These are phyloP conservation scores for Sussaba pulchella DNA, from an alignment of 2,888 invertebrate genomes.

Conservation along the genomic window DNA sequence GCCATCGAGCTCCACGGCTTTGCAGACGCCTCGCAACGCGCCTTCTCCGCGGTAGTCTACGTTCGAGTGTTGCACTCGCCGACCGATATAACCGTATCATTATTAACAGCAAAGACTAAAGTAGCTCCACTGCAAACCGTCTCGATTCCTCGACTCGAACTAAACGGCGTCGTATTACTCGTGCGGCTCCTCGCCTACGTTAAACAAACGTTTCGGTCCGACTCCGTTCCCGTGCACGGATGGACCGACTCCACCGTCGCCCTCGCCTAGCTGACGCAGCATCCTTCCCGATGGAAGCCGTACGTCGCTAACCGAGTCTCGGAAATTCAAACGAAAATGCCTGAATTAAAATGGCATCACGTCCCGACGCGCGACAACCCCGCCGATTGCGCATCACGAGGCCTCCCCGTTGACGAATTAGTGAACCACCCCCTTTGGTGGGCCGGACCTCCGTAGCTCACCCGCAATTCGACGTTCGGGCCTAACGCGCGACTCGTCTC, in stretches of 20 bases:
- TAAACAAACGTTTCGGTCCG: not conserved
- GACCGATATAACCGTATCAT: not conserved
- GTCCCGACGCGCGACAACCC: constrained; percentile 74
- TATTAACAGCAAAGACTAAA: constrained; percentile 22
- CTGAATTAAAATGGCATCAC: constrained; percentile 71
- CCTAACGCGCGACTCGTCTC: constrained; percentile 9
- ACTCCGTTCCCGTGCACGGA: not conserved
- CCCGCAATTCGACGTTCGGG: constrained; percentile 26
- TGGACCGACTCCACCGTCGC: constrained; percentile 71
- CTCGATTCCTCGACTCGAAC: constrained; percentile 31
- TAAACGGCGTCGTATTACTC: constrained; percentile 6
- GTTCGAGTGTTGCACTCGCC: constrained; percentile 2
- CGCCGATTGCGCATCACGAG: constrained; percentile 76
- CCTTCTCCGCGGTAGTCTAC: constrained; percentile 52
- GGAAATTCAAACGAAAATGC: constrained; percentile 71
- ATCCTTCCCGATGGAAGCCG: constrained; percentile 50
- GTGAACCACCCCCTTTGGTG: constrained; percentile 66
- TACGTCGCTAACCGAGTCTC: constrained; percentile 73
- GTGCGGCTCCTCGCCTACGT: constrained; percentile 19
- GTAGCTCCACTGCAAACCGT: constrained; percentile 23
- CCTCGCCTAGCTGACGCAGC: constrained; percentile 69
- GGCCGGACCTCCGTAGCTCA: constrained; percentile 67
- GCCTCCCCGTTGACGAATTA: constrained; percentile 66
- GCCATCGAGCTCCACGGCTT: not conserved
- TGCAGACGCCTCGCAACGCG: constrained; percentile 57